Evolutionary conservation across 2,888 invertebrate species (phyloP).

Genomic region (Unio pictorum): DNA sequence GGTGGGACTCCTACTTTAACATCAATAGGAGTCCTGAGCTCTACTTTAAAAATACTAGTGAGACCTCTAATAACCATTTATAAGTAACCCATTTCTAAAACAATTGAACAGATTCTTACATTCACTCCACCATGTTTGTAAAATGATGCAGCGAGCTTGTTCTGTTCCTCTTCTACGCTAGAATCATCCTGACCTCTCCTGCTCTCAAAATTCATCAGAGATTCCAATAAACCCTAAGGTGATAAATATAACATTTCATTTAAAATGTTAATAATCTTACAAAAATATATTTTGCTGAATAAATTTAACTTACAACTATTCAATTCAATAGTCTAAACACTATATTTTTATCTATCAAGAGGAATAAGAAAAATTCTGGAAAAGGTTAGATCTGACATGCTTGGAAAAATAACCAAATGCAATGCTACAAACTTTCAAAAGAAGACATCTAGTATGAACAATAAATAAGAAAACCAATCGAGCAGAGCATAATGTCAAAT

Average conservation of each 20-base stretch:
- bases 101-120: conserved; percentile 34
- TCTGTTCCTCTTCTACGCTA: conserved; percentile 58
- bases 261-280: not conserved
- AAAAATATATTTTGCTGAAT: not conserved
- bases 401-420: no score
- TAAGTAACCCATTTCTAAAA: not conserved
- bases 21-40: no score
- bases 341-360: no score
- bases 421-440: no score
- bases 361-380: no score
- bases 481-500: no score
- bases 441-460: no score
- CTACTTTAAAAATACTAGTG: no score
- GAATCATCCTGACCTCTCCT: conserved; percentile 59
- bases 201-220: conserved; percentile 67
- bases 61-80: not conserved
- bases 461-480: no score
- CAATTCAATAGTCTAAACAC: not conserved
- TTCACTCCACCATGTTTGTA: conserved; percentile 64
- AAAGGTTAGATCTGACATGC: no score
- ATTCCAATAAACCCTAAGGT: conserved; percentile 47
- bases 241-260: conserved; percentile 1
- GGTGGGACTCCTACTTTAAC: no score
- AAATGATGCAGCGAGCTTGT: conserved; percentile 63
- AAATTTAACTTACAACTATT: not conserved